Conservation (phyloP, 2,113 vertebrate genomes). For the Acrocephalus arundinaceus region DNA sequence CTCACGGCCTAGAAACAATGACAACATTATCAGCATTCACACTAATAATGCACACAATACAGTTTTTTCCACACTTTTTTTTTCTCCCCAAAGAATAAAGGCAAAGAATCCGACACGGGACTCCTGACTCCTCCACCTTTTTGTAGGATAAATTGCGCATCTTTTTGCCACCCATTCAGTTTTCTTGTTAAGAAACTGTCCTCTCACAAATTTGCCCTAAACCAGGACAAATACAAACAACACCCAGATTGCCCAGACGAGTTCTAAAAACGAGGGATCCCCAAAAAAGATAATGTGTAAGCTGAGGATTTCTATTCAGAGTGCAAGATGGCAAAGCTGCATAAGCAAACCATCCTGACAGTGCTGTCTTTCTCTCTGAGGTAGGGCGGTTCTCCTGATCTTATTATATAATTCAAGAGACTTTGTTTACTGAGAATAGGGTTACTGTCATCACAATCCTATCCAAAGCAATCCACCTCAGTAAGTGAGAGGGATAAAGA, state of each 20-base stretch:
- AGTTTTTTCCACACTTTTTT: not conserved
- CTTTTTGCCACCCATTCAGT: slow-evolving; percentile 74
- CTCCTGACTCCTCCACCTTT: slow-evolving; percentile 73
- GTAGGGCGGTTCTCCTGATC: slow-evolving; percentile 62
- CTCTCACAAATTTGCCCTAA: too few relatives aligned
- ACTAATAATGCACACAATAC: not conserved
- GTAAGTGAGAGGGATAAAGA: slow-evolving; percentile 68
- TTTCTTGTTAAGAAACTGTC: not conserved
- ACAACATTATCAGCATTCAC: slow-evolving; percentile 12
- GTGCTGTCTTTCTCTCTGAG: slow-evolving; percentile 57
- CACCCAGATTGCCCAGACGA: not conserved
- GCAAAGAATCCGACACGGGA: not conserved
- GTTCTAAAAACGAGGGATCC: not conserved
- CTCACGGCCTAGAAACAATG: slow-evolving; percentile 79
- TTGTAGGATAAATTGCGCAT: slow-evolving; percentile 77
- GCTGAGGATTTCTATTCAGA: slow-evolving; percentile 4
- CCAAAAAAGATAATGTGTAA: not conserved
- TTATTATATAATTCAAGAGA: slow-evolving; percentile 78
- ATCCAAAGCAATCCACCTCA: slow-evolving; percentile 75
- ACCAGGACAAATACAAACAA: not conserved
- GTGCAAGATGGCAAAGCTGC: slow-evolving; percentile 22
- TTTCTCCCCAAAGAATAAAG: not conserved
- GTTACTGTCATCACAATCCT: slow-evolving; percentile 77
- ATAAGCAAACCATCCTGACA: slow-evolving; percentile 30
- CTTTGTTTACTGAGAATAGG: slow-evolving; percentile 78